Percentiles rank a stretch among this genome's conserved stretches.
phyloP scores from a whole-genome alignment of 1,140 invertebrate genomes.

The Prorops nasuta region DNA sequence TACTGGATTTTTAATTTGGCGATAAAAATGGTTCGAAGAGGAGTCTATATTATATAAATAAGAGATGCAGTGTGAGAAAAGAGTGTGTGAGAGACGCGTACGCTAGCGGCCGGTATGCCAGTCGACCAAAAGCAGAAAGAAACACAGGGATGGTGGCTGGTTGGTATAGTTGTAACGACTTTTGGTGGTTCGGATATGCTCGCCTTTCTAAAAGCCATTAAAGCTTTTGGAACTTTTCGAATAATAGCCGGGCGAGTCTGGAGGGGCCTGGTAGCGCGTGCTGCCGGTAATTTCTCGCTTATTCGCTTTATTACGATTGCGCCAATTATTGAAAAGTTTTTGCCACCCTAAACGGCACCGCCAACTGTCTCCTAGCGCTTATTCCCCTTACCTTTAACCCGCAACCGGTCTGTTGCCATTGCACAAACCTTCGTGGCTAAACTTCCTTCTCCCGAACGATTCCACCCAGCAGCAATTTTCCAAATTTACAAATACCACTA shows the following conservation, averaged over 20 bases:
- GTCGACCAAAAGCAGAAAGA: too few species aligned
- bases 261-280: constrained; percentile 20
- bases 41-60: too few species aligned
- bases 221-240: constrained; percentile 47
- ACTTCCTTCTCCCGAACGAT: too few species aligned
- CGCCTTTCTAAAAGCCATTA: constrained; percentile 46
- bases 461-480: neutral
- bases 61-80: too few species aligned
- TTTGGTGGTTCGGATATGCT: constrained; percentile 39
- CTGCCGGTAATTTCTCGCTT: constrained; percentile 44
- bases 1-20: too few species aligned
- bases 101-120: too few species aligned
- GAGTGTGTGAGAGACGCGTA: too few species aligned
- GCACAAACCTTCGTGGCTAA: neutral
- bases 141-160: too few species aligned
- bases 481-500: neutral
- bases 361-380: constrained; percentile 23
- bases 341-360: constrained; percentile 17
- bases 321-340: constrained; percentile 50
- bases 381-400: constrained; percentile 2
- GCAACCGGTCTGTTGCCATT: neutral
- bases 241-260: constrained; percentile 38
- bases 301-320: constrained; percentile 43
- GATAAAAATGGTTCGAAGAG: too few species aligned
- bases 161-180: constrained; percentile 52